Base-by-base conservation (phyloP, 2,797 vertebrate genomes). In the Psittacula echo region DNA sequence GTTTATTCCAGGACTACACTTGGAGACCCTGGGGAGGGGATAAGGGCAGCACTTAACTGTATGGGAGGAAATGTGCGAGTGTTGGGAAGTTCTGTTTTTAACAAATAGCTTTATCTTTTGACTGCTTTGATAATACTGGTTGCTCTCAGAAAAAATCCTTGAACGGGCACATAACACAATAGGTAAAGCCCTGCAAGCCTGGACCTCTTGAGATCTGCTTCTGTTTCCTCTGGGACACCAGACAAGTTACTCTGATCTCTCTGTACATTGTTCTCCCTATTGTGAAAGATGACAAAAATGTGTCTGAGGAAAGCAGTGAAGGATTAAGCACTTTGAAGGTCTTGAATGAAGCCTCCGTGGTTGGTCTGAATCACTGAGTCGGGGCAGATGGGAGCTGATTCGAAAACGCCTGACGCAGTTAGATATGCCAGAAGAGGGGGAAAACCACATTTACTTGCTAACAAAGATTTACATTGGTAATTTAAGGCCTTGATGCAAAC, bases 51-150 rank as follows among this genome's bases (percentile, higher is more conserved):
- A 24, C 41, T 91, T 74, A 77, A 77, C 70, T 92, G 32, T 94
- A 85, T 47, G 58, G 62, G 66, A 96, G 89, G 94, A 96, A 96
- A 68, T 3, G 13, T 51, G 21, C 1, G 2, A 83, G 65, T 45
- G 39, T 89, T 89, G 76, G 85, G 89, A 96, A 88, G 66, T 94
- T 93, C 62, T 85, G 76, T 74, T 92, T 95, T 79, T 94, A 92
- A 87, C 75, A 94, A 94, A 72, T 50, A 86, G 26, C 58, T 91
- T 94, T 90, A 72, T 78, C 85, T 90, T 74, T 81, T 6, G 8
- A 54, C 20, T 4, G 44, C 37, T 88, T 87, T 92, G 72, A 77
- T 91, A 78, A 60, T 66, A 41, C 37, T 12, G 13, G 12, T 64
- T 77, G 53, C 47, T 85, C 34, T 89, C 61, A 83, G 83, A 66